Percentiles rank a stretch among this genome's conserved stretches.
Conservation (phyloP, 2,113 vertebrate genomes). For the Trogon melanurus region DNA sequence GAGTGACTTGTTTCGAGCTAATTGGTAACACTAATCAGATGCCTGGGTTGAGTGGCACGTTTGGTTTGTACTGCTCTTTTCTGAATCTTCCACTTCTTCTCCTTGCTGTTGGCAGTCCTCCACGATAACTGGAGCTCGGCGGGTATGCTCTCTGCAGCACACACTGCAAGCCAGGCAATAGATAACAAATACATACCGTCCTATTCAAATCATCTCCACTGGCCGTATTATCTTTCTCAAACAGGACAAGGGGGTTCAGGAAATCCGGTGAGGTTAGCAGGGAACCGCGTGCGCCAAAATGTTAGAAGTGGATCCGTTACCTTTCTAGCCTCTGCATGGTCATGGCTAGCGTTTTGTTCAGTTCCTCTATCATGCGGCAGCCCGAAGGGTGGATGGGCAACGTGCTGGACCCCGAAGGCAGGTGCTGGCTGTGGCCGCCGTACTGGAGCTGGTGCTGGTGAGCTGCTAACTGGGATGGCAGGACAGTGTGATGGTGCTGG, state of each 20-base stretch:
- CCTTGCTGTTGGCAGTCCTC: not conserved
- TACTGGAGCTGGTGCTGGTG: constrained; percentile 94
- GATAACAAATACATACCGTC: not conserved
- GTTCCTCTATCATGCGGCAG: constrained; percentile 95
- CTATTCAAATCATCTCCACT: not conserved
- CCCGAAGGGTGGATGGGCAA: constrained; percentile 86
- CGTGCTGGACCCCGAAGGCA: constrained; percentile 80
- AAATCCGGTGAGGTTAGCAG: not conserved
- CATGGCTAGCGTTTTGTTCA: constrained; percentile 95
- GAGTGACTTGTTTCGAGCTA: not conserved
- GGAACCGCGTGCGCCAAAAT: not conserved
- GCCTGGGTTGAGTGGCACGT: not conserved
- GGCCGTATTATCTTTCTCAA: not conserved
- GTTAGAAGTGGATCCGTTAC: constrained; percentile 65
- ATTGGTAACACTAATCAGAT: not conserved
- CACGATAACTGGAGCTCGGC: not conserved
- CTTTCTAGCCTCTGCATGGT: constrained; percentile 98
- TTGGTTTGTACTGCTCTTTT: not conserved
- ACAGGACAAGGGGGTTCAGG: not conserved
- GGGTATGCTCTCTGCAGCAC: not conserved
- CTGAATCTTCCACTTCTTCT: not conserved
- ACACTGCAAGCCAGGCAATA: not conserved
- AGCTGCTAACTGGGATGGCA: constrained; percentile 86
- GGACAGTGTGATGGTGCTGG: constrained; percentile 84
- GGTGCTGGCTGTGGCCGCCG: constrained; percentile 81